Percentiles rank a stretch among this genome's conserved stretches.
Conservation (phyloP, 2,797 vertebrate species). For the Hippopotamyrus pictus region DNA sequence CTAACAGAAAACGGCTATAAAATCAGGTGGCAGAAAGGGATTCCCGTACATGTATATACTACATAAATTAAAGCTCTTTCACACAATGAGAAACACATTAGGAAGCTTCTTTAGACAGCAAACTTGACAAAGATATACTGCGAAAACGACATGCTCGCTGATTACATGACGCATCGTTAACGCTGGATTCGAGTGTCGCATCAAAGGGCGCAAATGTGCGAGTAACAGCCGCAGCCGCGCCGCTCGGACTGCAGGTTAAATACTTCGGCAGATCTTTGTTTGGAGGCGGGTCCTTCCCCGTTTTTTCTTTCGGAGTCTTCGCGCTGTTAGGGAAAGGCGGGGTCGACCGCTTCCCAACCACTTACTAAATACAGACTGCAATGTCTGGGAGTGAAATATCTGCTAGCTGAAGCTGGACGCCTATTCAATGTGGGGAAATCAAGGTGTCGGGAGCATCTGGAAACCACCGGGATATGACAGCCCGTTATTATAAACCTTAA, state of each 20-base stretch:
- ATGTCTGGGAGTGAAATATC: background rate
- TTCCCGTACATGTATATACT: background rate
- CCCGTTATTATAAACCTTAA: background rate
- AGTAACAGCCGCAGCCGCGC: background rate
- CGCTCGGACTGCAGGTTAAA: background rate
- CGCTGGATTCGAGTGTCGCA: background rate
- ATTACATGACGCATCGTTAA: background rate
- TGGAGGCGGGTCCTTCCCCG: constrained; percentile 13
- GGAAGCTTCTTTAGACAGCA: background rate
- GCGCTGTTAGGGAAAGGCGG: constrained; percentile 21
- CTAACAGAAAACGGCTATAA: background rate
- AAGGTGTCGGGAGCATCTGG: background rate
- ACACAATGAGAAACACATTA: background rate
- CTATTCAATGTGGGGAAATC: background rate
- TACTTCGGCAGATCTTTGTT: background rate
- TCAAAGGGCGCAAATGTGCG: background rate
- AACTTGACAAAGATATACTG: background rate
- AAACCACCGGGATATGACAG: background rate
- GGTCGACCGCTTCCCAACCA: constrained; percentile 16
- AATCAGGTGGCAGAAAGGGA: background rate
- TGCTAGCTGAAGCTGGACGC: background rate
- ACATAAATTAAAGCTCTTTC: background rate
- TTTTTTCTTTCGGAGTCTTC: constrained; percentile 15
- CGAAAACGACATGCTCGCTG: background rate
- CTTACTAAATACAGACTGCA: constrained; percentile 17